Evolutionary conservation across 2,113 vertebrate genomes (phyloP).

Genomic region (Morone chrysops): DNA sequence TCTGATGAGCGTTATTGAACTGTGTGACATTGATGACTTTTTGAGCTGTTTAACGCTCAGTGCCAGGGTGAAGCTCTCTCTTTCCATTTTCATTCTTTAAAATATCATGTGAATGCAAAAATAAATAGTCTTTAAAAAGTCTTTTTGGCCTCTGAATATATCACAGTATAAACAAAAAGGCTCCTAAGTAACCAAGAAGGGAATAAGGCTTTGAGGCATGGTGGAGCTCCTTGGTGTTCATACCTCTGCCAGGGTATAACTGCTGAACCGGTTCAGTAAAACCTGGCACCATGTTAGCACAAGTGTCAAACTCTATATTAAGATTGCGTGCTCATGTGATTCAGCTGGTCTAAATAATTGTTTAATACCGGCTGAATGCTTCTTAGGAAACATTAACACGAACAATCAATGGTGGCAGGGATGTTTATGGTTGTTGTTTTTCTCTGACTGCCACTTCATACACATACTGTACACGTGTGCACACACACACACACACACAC

Average conservation of each 20-base stretch:
- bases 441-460: background rate
- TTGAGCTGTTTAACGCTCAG: background rate
- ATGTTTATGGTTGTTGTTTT: background rate
- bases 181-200: background rate
- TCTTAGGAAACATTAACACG: background rate
- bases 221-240: background rate
- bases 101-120: background rate
- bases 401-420: background rate
- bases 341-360: background rate
- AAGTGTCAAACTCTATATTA: constrained; percentile 49
- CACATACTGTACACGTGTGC: background rate
- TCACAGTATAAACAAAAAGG: background rate
- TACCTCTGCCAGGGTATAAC: background rate
- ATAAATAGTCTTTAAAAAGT: background rate
- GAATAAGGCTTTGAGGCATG: background rate
- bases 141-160: background rate
- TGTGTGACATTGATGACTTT: background rate
- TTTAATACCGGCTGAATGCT: background rate
- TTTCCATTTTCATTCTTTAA: background rate
- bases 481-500: background rate
- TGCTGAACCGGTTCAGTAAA: constrained; percentile 10
- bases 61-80: background rate
- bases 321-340: constrained; percentile 40
- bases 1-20: background rate
- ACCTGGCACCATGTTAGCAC: constrained; percentile 12